These are phyloP conservation scores for Lucifuga dentata DNA, from an alignment of 2,113 vertebrate species.

Conservation along the genomic window DNA sequence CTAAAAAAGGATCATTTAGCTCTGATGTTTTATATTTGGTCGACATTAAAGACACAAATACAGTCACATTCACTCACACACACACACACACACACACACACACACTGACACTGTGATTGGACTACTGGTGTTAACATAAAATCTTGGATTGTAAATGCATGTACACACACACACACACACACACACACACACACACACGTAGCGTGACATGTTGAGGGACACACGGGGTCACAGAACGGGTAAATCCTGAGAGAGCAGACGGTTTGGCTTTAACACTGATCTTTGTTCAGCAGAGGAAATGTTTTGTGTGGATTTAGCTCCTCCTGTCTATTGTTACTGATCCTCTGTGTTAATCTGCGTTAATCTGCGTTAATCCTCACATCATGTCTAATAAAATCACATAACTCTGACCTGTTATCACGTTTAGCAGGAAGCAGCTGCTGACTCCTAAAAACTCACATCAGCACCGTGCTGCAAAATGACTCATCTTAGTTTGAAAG, in stretches of 20 bases:
- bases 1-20: too few species aligned
- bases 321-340: slow-evolving; percentile 7
- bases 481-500: too few species aligned
- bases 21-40: too few species aligned
- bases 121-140: too few species aligned
- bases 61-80: too few species aligned
- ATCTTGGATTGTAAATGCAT: too few species aligned
- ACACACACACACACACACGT: neutral
- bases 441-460: slow-evolving; percentile 4
- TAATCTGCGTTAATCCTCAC: slow-evolving; percentile 64
- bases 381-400: slow-evolving; percentile 50
- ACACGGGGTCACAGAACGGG: slow-evolving; percentile 6
- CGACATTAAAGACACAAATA: too few species aligned
- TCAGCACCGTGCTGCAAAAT: too few species aligned
- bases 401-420: slow-evolving; percentile 51
- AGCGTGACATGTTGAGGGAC: neutral
- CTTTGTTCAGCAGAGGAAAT: slow-evolving; percentile 5
- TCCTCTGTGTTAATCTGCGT: slow-evolving; percentile 2
- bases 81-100: too few species aligned
- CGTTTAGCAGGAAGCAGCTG: neutral
- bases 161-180: too few species aligned
- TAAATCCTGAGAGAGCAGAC: neutral
- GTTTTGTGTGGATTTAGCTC: slow-evolving; percentile 18
- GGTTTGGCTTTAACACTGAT: slow-evolving; percentile 13
- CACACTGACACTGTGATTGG: too few species aligned